phyloP scores from a whole-genome alignment of 35 echinoderm and acorn worm genomes.

The Chiridota heheva region DNA sequence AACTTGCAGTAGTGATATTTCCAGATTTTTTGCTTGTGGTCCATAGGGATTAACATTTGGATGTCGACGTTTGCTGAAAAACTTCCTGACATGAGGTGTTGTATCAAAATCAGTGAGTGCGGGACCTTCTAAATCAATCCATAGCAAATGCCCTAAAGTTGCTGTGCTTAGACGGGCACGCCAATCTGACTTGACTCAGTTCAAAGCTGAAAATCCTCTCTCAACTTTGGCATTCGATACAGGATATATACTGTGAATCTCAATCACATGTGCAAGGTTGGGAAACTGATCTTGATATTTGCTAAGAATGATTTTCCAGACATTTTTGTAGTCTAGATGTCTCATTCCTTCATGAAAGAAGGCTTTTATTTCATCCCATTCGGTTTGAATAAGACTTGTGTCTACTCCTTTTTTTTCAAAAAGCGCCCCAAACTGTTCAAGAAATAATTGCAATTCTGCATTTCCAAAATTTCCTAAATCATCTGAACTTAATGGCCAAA shows the following conservation, averaged over 20 bases:
- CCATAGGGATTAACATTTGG: too few relatives aligned
- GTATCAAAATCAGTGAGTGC: constrained; percentile 21
- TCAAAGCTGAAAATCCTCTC: constrained; percentile 34
- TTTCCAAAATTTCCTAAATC: too few relatives aligned
- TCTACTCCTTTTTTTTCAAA: too few relatives aligned
- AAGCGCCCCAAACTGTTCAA: constrained; percentile 15
- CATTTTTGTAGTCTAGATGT: not conserved
- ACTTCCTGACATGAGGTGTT: not conserved
- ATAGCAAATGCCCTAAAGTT: constrained; percentile 27
- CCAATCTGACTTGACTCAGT: constrained; percentile 51
- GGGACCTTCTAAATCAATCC: constrained; percentile 48
- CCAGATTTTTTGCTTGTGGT: too few relatives aligned
- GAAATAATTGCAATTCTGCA: too few relatives aligned
- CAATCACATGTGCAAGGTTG: constrained; percentile 43
- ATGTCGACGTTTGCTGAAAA: constrained; percentile 30
- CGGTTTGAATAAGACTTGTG: too few relatives aligned
- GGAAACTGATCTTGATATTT: constrained; percentile 24
- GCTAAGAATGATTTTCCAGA: too few relatives aligned
- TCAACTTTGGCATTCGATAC: constrained; percentile 53
- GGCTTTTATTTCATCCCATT: too few relatives aligned
- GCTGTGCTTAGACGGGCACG: not conserved
- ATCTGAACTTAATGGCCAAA: too few relatives aligned
- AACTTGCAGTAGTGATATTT: too few relatives aligned
- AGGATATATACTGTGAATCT: constrained; percentile 1
- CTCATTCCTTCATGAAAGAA: too few relatives aligned